Conservation (phyloP, 2,888 invertebrate genomes). For the Dryobota labecula region DNA sequence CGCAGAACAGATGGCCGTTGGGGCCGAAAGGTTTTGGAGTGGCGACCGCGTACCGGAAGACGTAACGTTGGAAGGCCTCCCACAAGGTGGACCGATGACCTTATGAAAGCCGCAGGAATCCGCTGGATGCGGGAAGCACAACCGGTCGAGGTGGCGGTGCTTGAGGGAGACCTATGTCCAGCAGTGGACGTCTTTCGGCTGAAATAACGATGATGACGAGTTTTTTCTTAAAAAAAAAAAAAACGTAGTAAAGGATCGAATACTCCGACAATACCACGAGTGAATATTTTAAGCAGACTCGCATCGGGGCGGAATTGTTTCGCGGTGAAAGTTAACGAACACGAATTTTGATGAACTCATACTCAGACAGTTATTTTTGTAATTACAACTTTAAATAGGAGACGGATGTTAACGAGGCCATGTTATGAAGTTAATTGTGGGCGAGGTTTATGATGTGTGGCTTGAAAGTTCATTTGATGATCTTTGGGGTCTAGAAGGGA, state of each 20-base stretch:
- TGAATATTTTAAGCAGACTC: conserved; percentile 65
- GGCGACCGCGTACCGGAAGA: too few relatives aligned
- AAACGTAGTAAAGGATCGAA: conserved; percentile 46
- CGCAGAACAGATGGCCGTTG: too few relatives aligned
- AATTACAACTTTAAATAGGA: conserved; percentile 70
- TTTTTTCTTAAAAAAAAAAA: too few relatives aligned
- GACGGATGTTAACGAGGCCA: conserved; percentile 64
- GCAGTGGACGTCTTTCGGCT: too few relatives aligned
- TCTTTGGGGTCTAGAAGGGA: neutral
- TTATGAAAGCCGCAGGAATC: too few relatives aligned
- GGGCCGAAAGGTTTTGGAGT: too few relatives aligned
- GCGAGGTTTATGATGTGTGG: neutral
- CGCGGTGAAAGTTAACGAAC: conserved; percentile 76
- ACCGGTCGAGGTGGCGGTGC: too few relatives aligned
- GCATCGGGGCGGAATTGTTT: conserved; percentile 72
- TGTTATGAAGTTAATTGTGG: conserved; percentile 37
- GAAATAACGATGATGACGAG: too few relatives aligned
- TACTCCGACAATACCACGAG: conserved; percentile 45
- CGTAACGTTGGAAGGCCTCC: too few relatives aligned
- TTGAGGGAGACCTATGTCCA: too few relatives aligned
- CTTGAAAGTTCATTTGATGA: conserved; percentile 18
- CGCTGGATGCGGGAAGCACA: too few relatives aligned
- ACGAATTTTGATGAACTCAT: conserved; percentile 77
- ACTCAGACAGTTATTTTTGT: conserved; percentile 73
- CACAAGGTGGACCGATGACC: too few relatives aligned